Base-by-base conservation (phyloP, 2,797 vertebrate genomes). In the Poecilia velifera region DNA sequence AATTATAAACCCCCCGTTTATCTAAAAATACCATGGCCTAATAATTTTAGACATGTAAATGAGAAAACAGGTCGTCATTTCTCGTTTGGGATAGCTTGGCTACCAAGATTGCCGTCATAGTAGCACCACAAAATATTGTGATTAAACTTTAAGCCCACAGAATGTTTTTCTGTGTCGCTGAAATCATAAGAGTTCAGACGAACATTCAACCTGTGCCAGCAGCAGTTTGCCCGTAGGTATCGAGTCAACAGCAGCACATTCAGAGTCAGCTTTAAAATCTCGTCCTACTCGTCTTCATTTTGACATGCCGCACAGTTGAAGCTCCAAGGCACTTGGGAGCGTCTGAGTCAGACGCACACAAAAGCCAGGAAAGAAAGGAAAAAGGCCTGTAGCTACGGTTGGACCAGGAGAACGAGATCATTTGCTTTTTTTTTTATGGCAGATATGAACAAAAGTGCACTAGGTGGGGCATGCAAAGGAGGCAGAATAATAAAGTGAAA, bases 371-470 rank as follows among this genome's bases (percentile, higher is more conserved):
- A 76, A 73, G 75, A 71, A 18, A 22, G 47, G 78, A 55, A 51
- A 53, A 72, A 68, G 75, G 64, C 85, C 84, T 31, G 74, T 62
- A 79, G 81, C 71, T 34, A 64, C 77, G 31, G 82, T 70, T 31
- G 78, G 84, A 88, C 86, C 77, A 84, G 88, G 81, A 81, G 78
- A 89, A 87, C 91, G 4, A 82, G 84, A 83, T 90, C 34, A 82
- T 87, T 85, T 51, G 83, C 81, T 78, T 79, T 46, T 28, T 57
- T 20, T n/a, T 55, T 76, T 72, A 46, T 80, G 76, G 70, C 49
- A 85, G 72, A 84, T 78, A 73, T 39, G 74, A 83, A 78, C 36
- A 25, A 41, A 49, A 51, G 81, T 22, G 62, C 34, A 62, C 18
- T 64, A 80, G 71, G 80, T 55, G 68, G 78, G 83, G 66, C 62